These are phyloP conservation scores for Melinaea menophilus DNA, from an alignment of 2,888 invertebrate species.

Conservation along the genomic window DNA sequence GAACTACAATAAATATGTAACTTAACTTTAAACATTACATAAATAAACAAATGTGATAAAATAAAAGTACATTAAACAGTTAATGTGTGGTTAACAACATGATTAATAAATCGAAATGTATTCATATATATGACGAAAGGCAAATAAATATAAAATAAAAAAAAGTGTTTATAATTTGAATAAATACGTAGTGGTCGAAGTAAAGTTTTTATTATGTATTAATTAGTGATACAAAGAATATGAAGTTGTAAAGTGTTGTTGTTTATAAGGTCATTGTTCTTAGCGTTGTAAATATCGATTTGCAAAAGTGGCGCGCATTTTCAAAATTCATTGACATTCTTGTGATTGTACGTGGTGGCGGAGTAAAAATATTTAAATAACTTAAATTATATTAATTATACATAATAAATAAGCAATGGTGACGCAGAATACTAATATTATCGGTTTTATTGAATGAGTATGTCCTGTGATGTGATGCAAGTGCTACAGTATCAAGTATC, in stretches of 20 bases:
- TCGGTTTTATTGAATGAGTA: neutral
- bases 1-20: constrained; percentile 46
- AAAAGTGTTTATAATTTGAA: no score
- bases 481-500: constrained; percentile 81
- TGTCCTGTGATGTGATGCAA: constrained; percentile 79
- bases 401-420: neutral
- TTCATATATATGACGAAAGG: no score
- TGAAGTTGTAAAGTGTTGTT: constrained; percentile 31
- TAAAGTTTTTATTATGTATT: no score
- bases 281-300: constrained; percentile 64
- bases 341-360: neutral
- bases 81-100: neutral
- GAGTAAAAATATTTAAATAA: no score
- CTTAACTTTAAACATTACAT: constrained; percentile 36
- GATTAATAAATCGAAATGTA: no score
- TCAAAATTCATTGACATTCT: constrained; percentile 33
- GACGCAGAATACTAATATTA: neutral
- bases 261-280: constrained; percentile 60
- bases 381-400: neutral
- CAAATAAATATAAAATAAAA: no score
- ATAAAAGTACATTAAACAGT: neutral
- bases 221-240: constrained; percentile 17
- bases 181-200: no score
- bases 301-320: constrained; percentile 59
- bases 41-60: constrained; percentile 8